Base-by-base conservation (phyloP, 2,797 vertebrate species). In the Merluccius polli region DNA sequence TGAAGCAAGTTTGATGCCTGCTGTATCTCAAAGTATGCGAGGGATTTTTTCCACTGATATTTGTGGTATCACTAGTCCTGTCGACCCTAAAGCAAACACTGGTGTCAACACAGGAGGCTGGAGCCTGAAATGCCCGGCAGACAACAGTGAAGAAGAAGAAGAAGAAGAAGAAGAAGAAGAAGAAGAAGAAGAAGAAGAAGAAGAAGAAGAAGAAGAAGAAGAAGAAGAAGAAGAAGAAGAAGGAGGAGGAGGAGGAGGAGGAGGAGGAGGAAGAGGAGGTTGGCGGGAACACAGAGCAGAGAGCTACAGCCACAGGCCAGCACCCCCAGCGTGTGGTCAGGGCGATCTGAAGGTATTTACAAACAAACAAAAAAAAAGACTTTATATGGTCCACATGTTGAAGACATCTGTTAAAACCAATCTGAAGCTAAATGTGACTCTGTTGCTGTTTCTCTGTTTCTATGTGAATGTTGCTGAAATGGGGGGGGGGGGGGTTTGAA, bases 401-500 rank as follows among this genome's bases (percentile, higher is more conserved):
- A 48, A 48, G 11, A 41, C 11, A 15, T 41, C 38, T 1, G 44
- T 48, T 16, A 21, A 48, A 48, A 48, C 7, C 16, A 16, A 48
- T 21, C 44, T 18, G 44, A 16, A 48, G 44, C n/a, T n/a, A n/a
- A 6, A 3, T 2, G 38, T 2, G 3, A 41, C 12, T 13, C 38
- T 48, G 44, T 48, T 15, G 18, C 44, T 5, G 44, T 48, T 21
- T 18, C 44, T 21, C 44, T 18, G 44, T n/a, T 21, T 8, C 33
- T 59, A 9, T 59, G 44, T 48, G 44, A 21, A 48, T 21, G 44
- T 48, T 48, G 44, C 44, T 48, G 44, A 48, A 18, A 48, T 7
- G 2, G 48, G 48, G 87, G 87, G 79, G 87, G 80, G 33, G 83
- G 76, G 69, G 38, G 73, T 83, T 84, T 87, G 79, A 88, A 84